Conservation (phyloP, 2,888 invertebrate genomes). For the Tolmerus cingulatus region DNA sequence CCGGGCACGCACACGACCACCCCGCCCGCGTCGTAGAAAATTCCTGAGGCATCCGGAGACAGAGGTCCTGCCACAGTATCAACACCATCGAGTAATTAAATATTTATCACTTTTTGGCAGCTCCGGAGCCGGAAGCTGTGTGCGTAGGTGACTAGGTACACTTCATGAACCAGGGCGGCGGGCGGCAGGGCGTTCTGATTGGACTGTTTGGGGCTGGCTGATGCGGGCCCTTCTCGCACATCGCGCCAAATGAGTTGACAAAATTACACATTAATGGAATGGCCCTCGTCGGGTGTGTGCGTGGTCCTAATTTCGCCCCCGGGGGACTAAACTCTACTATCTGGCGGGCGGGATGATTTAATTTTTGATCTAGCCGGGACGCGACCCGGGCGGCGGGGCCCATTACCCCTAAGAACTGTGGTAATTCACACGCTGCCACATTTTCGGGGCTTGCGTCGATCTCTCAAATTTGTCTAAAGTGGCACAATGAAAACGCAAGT, state of each 20-base stretch:
- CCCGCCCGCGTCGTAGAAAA: neutral
- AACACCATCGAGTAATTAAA: slow-evolving; percentile 47
- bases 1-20: neutral
- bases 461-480: neutral
- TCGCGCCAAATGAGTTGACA: slow-evolving; percentile 32
- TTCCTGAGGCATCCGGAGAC: neutral
- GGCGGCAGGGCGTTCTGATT: neutral
- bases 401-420: neutral
- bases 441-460: neutral
- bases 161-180: slow-evolving; percentile 16
- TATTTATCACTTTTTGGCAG: slow-evolving; percentile 47
- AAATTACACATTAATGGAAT: slow-evolving; percentile 36
- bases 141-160: neutral
- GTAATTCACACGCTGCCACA: neutral
- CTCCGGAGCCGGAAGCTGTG: slow-evolving; percentile 26
- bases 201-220: neutral
- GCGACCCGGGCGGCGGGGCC: neutral
- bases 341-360: neutral
- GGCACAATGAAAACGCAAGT: slow-evolving; percentile 4
- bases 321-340: neutral
- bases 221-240: neutral
- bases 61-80: slow-evolving; percentile 14
- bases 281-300: neutral
- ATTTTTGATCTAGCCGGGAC: neutral
- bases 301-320: slow-evolving; percentile 8